These are phyloP conservation scores for Leptosomus discolor DNA, from an alignment of 2,113 vertebrate species.

Conservation along the genomic window DNA sequence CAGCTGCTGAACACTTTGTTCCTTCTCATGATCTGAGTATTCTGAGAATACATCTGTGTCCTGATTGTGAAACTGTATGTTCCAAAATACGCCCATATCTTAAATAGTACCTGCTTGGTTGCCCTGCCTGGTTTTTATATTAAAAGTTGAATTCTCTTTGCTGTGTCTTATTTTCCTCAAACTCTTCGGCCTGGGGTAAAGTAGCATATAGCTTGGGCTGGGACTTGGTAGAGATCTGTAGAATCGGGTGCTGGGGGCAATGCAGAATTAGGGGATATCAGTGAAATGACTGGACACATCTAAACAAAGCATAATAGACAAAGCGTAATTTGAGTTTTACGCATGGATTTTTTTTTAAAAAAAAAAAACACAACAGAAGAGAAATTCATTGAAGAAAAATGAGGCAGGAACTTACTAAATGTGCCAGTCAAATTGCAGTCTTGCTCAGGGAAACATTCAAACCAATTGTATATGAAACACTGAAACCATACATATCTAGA, in stretches of 20 bases:
- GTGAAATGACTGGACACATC: neutral
- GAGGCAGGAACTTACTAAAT: neutral
- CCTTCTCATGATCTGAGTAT: neutral
- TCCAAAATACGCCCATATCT: neutral
- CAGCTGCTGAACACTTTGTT: neutral
- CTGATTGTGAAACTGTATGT: neutral
- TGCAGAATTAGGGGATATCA: neutral
- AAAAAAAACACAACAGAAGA: neutral
- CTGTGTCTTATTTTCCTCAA: neutral
- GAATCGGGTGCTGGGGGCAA: neutral
- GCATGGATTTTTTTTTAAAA: neutral
- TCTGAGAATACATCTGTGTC: neutral
- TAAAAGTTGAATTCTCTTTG: neutral
- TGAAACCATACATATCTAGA: neutral
- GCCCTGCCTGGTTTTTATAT: neutral
- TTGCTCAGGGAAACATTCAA: neutral
- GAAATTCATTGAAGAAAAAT: neutral
- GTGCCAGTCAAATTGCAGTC: neutral
- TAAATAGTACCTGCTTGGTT: neutral
- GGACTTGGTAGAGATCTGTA: neutral
- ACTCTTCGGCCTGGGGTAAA: neutral
- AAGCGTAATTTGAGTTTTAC: neutral
- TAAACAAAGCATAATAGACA: neutral
- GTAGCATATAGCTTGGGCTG: neutral
- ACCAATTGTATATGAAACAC: neutral